Base-by-base conservation (phyloP, 2,888 invertebrate species). In the Cryptus armator region DNA sequence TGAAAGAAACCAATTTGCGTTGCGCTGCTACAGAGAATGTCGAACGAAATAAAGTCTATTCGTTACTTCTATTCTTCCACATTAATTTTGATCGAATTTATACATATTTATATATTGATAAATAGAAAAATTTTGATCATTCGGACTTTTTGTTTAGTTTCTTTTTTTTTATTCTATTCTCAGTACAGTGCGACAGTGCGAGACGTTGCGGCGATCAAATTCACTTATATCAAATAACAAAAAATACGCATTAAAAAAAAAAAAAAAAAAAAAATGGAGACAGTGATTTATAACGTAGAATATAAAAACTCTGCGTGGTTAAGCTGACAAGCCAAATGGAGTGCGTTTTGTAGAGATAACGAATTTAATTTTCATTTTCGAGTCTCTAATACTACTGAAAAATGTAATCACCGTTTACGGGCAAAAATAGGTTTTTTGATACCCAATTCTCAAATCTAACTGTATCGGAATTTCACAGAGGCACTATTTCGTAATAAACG, bases 401-500 rank as follows among this genome's bases (percentile, higher is more conserved):
- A 62, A 62, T 72, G 70, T 83, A 85, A 85, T 85, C 85, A 76
- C 62, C 76, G 72, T 80, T 71, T 68, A 85, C 68, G 78, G 46
- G 5, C 37, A 72, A 70, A 76, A 76, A 71, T 80, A 85, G 83
- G 76, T 83, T 83, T 85, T 85, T 85, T 85, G 79, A 85, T 85
- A 85, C 83, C 79, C 75, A 37, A 85, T 83, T 85, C 82, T 82
- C 37, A 9, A 37, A 76, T 67, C 83, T 2, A 71, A 83, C 72
- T 83, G 85, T 85, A 83, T 59, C 83, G 75, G 24, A 83, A 76
- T 80, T 83, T 71, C 85, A 83, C 79, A 76, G 85, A 66, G 79
- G 85, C 85, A 83, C 85, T 83, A 85, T 83, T 85, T 85, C 85
- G 66, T 85, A 85, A 85, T 85, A 85, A 85, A 85, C 70, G 79